phyloP scores from a whole-genome alignment of 2,797 vertebrate genomes.

The Diplodus puntazzo region DNA sequence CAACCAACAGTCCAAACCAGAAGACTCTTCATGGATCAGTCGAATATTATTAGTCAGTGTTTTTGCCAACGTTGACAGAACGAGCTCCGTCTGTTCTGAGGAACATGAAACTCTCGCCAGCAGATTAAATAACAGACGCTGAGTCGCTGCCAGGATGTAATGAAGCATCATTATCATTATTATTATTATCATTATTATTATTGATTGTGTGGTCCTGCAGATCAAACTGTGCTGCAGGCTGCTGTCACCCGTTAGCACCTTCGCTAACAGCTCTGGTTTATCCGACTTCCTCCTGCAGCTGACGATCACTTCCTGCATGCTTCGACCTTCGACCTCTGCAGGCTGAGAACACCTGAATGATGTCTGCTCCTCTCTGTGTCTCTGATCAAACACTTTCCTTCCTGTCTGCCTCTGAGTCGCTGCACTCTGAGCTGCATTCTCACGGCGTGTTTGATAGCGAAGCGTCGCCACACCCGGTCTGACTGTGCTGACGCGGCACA shows the following conservation, averaged over 20 bases:
- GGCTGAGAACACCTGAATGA: constrained; percentile 10
- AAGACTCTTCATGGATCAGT: background rate
- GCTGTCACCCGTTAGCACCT: background rate
- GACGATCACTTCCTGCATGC: constrained; percentile 10
- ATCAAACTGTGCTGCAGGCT: constrained; percentile 5
- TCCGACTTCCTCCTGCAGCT: background rate
- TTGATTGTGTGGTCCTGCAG: rapidly evolving
- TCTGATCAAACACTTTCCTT: background rate
- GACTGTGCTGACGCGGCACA: constrained; percentile 18
- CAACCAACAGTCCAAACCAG: too few species aligned
- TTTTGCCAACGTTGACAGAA: background rate
- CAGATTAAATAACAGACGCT: background rate
- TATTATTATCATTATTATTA: too few species aligned
- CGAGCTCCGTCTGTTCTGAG: background rate
- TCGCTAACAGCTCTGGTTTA: background rate
- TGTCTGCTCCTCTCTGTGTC: background rate
- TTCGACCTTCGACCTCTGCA: constrained; percentile 14
- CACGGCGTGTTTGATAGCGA: background rate
- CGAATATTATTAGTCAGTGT: too few species aligned
- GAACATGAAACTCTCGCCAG: background rate
- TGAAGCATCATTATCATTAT: background rate
- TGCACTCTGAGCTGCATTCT: background rate
- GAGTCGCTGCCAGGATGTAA: background rate
- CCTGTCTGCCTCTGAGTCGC: background rate
- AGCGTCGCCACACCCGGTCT: constrained; percentile 20